These are phyloP conservation scores for Pseudomyrmex flavicornis DNA, from an alignment of 1,140 invertebrate genomes.

Conservation along the genomic window DNA sequence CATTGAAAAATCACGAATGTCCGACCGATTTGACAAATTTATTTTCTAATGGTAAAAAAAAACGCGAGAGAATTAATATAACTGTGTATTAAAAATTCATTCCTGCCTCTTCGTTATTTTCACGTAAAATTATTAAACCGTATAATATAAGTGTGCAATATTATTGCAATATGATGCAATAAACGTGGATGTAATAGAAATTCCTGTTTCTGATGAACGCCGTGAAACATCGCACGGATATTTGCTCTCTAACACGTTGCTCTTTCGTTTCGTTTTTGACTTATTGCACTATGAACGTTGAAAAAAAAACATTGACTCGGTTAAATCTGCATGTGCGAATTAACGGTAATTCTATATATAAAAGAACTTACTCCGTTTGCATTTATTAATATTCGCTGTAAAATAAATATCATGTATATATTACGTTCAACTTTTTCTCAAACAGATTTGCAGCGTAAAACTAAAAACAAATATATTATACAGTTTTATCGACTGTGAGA, in stretches of 20 bases:
- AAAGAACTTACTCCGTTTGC: not conserved
- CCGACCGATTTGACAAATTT: not conserved
- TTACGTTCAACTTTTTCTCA: not conserved
- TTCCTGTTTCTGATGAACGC: constrained; percentile 13
- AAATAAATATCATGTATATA: not conserved
- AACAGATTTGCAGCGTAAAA: not conserved
- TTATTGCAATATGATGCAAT: constrained; percentile 3
- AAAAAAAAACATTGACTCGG: not conserved
- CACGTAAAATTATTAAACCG: not conserved
- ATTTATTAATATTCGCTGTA: not conserved
- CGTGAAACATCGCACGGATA: not conserved
- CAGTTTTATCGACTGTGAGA: not conserved
- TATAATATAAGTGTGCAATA: not conserved
- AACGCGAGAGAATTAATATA: not conserved
- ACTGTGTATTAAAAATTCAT: constrained; percentile 22
- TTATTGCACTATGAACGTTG: not conserved
- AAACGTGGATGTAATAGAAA: constrained; percentile 1
- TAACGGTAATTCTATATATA: not conserved
- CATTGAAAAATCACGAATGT: constrained; percentile 5
- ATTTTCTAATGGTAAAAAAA: too few relatives aligned
- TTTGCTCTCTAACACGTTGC: constrained; percentile 4
- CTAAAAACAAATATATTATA: too few relatives aligned
- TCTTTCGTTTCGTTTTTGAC: not conserved
- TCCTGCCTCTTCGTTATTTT: not conserved
- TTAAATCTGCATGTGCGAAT: constrained; percentile 3